phyloP scores from a whole-genome alignment of 2,797 vertebrate species.

The Tiaroga cobitis region DNA sequence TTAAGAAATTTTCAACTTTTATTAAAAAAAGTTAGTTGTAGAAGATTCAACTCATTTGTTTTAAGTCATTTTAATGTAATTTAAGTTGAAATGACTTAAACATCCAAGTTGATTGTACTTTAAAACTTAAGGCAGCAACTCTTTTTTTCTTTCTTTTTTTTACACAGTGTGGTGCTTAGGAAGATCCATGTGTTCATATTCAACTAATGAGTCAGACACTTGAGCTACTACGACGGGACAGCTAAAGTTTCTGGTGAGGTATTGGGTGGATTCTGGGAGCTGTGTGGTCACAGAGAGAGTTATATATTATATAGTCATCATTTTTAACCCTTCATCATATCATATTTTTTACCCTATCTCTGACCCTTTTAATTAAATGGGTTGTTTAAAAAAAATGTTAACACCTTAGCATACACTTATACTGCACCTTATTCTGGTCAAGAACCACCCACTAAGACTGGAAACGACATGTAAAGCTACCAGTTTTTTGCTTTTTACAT shows the following conservation, averaged over 20 bases:
- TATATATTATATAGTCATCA: background rate
- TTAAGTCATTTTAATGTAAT: too few species aligned
- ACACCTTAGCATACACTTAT: background rate
- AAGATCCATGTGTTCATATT: background rate
- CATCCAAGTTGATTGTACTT: too few species aligned
- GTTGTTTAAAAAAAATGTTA: background rate
- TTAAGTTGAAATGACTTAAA: too few species aligned
- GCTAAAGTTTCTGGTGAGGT: slow-evolving; percentile 35
- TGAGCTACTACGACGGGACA: background rate
- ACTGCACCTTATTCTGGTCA: background rate
- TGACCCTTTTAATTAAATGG: background rate
- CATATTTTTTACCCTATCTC: background rate
- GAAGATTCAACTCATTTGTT: too few species aligned
- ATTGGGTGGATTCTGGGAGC: slow-evolving; percentile 29
- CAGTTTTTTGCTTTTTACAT: background rate
- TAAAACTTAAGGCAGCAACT: too few species aligned
- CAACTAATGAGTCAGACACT: slow-evolving; percentile 35
- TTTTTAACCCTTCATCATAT: background rate
- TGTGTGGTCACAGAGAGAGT: background rate
- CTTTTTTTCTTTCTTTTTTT: too few species aligned
- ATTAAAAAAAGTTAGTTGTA: too few species aligned
- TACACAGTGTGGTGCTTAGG: too few species aligned
- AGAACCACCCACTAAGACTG: background rate
- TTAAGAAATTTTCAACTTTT: too few species aligned
- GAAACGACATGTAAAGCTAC: too few species aligned